Percentiles rank a stretch among this genome's conserved stretches.
These are phyloP conservation scores for Nomia melanderi DNA, from an alignment of 1,140 invertebrate genomes.

Conservation along the genomic window DNA sequence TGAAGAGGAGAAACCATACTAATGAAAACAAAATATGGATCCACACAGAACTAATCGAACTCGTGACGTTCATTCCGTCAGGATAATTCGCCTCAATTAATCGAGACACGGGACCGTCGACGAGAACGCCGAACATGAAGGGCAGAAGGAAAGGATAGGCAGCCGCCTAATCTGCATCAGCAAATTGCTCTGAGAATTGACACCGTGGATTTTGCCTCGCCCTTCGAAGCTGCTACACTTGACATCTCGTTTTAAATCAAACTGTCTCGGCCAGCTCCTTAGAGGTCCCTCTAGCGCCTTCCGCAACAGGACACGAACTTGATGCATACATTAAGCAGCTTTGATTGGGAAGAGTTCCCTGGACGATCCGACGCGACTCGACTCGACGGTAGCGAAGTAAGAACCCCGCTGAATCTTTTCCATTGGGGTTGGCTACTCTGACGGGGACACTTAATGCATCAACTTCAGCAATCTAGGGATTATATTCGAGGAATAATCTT, in stretches of 20 bases:
- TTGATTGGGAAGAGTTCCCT: constrained; percentile 74
- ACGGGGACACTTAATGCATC: constrained; percentile 6
- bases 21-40: too few species aligned
- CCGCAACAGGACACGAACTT: constrained; percentile 70
- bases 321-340: constrained; percentile 78
- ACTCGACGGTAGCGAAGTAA: constrained; percentile 3
- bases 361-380: constrained; percentile 41
- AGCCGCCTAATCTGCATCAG: constrained; percentile 77
- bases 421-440: neutral
- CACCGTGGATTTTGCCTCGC: constrained; percentile 69
- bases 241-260: constrained; percentile 73
- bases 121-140: neutral
- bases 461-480: neutral
- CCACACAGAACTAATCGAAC: constrained; percentile 36
- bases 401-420: constrained; percentile 1
- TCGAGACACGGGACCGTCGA: constrained; percentile 33
- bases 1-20: too few species aligned
- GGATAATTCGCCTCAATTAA: constrained; percentile 64
- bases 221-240: constrained; percentile 62
- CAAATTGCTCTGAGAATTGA: constrained; percentile 81
- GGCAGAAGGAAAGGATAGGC: constrained; percentile 13
- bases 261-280: constrained; percentile 68
- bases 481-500: neutral
- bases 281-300: constrained; percentile 40
- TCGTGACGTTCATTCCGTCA: constrained; percentile 53